Conservation (phyloP, 2,113 vertebrate genomes). For the Nothoprocta pentlandii region DNA sequence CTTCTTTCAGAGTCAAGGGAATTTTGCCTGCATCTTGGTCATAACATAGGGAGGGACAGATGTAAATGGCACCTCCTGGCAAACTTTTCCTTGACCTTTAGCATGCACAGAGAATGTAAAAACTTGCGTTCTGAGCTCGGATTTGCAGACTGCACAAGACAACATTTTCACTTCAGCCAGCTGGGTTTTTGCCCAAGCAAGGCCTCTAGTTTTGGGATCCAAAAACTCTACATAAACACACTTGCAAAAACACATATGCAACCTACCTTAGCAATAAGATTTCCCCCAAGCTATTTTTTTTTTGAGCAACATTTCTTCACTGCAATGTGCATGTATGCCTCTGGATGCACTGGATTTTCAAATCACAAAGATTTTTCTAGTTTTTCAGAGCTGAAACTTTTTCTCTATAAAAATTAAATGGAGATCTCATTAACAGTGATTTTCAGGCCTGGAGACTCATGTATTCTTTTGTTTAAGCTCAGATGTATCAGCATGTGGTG, state of each 20-base stretch:
- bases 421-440: neutral
- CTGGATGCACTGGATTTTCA: neutral
- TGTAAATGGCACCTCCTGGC: neutral
- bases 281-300: neutral
- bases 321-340: accelerated
- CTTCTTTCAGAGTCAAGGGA: neutral
- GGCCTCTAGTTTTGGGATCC: slow-evolving; percentile 20
- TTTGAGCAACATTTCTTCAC: slow-evolving; percentile 2
- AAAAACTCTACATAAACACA: slow-evolving; percentile 14
- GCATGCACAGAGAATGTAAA: neutral
- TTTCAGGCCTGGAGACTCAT: neutral
- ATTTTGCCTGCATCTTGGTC: slow-evolving; percentile 25
- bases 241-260: slow-evolving; percentile 39
- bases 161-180: slow-evolving; percentile 15
- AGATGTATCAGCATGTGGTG: neutral
- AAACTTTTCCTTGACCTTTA: neutral
- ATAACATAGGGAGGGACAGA: accelerated
- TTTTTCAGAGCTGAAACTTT: neutral
- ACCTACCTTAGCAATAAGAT: neutral
- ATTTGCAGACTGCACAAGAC: slow-evolving; percentile 10
- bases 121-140: neutral
- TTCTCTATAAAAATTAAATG: neutral
- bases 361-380: neutral
- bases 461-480: neutral
- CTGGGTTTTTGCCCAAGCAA: slow-evolving; percentile 42